Evolutionary conservation across 2,888 invertebrate species (phyloP).

Genomic region (Caenorhabditis panamensis): DNA sequence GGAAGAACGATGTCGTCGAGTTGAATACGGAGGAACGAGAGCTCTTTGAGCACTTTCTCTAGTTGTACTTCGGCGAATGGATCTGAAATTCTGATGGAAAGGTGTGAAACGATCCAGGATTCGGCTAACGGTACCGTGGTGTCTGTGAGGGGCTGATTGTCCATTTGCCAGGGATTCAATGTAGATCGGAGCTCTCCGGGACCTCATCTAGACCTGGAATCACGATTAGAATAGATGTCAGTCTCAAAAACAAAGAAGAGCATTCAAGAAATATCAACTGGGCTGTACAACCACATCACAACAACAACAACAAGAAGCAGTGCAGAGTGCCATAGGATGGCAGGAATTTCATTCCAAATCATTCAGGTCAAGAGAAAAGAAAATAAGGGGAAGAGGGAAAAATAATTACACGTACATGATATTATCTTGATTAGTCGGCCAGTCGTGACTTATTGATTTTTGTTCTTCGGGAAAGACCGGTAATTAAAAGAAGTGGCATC

Average conservation of each 20-base stretch:
- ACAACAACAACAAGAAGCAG: neutral
- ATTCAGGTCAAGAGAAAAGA: neutral
- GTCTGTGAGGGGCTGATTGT: neutral
- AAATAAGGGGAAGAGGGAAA: neutral
- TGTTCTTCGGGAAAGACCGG: constrained; percentile 7
- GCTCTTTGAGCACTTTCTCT: constrained; percentile 58
- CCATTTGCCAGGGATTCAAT: constrained; percentile 29
- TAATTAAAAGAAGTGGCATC: constrained; percentile 1
- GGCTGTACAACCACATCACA: constrained; percentile 17
- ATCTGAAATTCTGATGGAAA: constrained; percentile 15
- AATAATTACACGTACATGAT: neutral
- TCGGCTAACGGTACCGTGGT: neutral
- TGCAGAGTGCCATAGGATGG: neutral
- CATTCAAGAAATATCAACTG: neutral
- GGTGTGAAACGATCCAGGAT: neutral
- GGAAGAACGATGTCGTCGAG: constrained; percentile 63
- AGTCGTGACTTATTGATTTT: neutral
- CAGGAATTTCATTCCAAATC: constrained; percentile 41
- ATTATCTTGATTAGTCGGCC: neutral
- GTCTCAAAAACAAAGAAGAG: constrained; percentile 1
- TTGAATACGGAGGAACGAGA: constrained; percentile 62
- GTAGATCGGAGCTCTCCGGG: constrained; percentile 26
- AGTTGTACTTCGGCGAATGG: constrained; percentile 58
- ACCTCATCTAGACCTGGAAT: constrained; percentile 20
- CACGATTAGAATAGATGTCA: too few species aligned